These are phyloP conservation scores for Cygnus olor DNA, from an alignment of 2,797 vertebrate species.

Conservation along the genomic window DNA sequence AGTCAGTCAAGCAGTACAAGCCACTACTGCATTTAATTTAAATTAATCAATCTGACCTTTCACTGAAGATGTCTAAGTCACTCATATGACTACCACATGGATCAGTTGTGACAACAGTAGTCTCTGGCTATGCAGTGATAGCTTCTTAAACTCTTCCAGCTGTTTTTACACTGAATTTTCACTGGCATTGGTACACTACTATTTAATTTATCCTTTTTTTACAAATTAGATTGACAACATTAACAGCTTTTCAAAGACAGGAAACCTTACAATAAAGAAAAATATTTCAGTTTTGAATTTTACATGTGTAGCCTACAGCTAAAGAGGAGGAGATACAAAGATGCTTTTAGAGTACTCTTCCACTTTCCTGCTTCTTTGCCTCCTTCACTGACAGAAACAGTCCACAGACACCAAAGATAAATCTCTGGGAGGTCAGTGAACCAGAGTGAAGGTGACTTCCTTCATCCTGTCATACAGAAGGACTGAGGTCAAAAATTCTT, in stretches of 20 bases:
- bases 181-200: not conserved
- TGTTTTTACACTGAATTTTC: not conserved
- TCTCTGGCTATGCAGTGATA: not conserved
- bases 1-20: not conserved
- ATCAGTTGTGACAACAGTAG: not conserved
- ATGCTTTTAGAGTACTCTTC: not conserved
- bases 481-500: not conserved
- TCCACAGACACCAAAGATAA: not conserved
- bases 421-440: not conserved
- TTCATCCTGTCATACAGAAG: not conserved
- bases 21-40: not conserved
- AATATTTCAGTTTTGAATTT: not conserved
- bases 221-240: not conserved
- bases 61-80: not conserved
- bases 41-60: constrained; percentile 25
- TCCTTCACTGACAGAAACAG: not conserved
- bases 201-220: not conserved
- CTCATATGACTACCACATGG: not conserved
- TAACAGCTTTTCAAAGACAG: not conserved
- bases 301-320: not conserved
- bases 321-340: not conserved
- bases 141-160: not conserved
- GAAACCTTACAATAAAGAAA: not conserved
- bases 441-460: not conserved
- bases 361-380: not conserved